Evolutionary conservation across 2,113 vertebrate genomes (phyloP).

Genomic region (Uropsilus gracilis): DNA sequence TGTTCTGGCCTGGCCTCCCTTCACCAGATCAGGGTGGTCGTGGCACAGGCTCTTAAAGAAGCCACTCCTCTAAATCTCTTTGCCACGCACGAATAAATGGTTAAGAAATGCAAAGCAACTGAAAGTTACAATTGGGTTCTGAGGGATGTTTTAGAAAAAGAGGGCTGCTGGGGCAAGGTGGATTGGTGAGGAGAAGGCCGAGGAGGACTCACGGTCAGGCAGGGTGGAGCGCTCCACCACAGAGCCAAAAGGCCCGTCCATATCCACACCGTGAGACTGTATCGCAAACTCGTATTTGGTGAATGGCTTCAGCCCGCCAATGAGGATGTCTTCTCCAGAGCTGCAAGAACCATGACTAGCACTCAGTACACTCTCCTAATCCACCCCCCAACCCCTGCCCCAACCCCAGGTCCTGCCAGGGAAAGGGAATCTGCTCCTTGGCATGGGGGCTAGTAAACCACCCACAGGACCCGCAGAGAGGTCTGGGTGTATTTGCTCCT

Average conservation of each 20-base stretch:
- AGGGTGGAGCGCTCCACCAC: constrained; percentile 94
- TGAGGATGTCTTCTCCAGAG: constrained; percentile 93
- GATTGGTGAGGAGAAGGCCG: not conserved
- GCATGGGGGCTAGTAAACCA: not conserved
- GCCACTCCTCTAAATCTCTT: not conserved
- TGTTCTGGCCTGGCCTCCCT: not conserved
- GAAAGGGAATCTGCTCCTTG: not conserved
- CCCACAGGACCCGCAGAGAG: not conserved
- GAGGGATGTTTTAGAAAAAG: not conserved
- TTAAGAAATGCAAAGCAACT: not conserved
- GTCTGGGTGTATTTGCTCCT: not conserved
- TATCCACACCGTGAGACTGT: constrained; percentile 93
- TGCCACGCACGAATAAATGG: not conserved
- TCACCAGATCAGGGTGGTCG: not conserved
- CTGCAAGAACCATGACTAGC: constrained; percentile 80
- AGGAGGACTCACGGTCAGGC: constrained; percentile 91
- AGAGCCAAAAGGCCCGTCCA: constrained; percentile 93
- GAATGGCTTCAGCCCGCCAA: constrained; percentile 94
- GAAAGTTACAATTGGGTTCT: not conserved
- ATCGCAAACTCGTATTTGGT: constrained; percentile 97
- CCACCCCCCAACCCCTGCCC: not conserved
- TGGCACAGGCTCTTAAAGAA: not conserved
- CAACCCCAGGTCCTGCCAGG: not conserved
- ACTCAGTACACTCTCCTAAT: not conserved
- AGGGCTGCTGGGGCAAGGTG: not conserved